A percentile compares a stretch with the other conserved stretches of the same genome.
Evolutionary conservation across 2,113 vertebrate genomes (phyloP).

Genomic region (Psephotus haematonotus): DNA sequence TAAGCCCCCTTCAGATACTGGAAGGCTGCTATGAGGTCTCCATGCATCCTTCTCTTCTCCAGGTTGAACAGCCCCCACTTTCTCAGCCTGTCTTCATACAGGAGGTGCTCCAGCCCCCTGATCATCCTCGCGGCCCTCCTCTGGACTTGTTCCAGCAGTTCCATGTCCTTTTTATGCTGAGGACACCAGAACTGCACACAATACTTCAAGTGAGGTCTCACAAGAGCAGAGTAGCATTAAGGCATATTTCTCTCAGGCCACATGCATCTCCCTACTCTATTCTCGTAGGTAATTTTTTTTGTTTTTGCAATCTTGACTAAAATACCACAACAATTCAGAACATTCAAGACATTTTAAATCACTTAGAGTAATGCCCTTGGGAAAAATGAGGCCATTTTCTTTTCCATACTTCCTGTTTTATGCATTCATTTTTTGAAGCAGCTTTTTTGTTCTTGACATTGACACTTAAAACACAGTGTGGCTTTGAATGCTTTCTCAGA

Average conservation of each 20-base stretch:
- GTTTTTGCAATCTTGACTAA: background rate
- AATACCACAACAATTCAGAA: background rate
- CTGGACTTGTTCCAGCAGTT: background rate
- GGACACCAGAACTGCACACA: too few species aligned
- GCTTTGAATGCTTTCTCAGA: background rate
- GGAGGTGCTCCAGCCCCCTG: too few species aligned
- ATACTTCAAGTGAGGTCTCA: too few species aligned
- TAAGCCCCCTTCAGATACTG: too few species aligned
- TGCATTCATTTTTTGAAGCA: background rate
- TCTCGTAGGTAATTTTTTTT: background rate
- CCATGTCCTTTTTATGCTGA: too few species aligned
- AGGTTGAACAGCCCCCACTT: too few species aligned
- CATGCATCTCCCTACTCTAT: background rate
- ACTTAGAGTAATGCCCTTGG: background rate
- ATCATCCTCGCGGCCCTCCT: too few species aligned
- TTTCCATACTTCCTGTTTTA: background rate
- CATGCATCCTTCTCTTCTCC: too few species aligned
- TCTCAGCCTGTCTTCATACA: too few species aligned
- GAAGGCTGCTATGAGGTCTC: too few species aligned
- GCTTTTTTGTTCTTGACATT: background rate
- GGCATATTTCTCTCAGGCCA: background rate
- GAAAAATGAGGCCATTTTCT: background rate
- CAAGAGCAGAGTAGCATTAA: background rate
- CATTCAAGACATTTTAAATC: background rate
- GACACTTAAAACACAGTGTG: background rate